These are phyloP conservation scores for Linyphia triangularis DNA, from an alignment of 2,888 invertebrate species.

Conservation along the genomic window DNA sequence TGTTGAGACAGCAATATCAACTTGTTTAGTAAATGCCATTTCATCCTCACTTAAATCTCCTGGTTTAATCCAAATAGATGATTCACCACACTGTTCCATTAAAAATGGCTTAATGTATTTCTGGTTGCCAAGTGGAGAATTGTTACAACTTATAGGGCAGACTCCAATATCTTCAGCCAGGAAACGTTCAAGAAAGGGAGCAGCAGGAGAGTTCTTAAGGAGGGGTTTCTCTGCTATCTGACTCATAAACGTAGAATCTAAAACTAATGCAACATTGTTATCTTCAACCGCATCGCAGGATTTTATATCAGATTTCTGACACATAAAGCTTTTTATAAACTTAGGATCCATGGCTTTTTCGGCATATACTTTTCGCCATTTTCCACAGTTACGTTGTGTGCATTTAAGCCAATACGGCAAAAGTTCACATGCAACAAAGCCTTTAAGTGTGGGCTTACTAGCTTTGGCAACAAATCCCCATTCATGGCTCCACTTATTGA, in stretches of 20 bases:
- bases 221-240: constrained; percentile 78
- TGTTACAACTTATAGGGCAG: constrained; percentile 78
- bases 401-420: constrained; percentile 81
- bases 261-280: constrained; percentile 9
- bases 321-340: constrained; percentile 64
- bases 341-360: constrained; percentile 19
- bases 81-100: constrained; percentile 42
- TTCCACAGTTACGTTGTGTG: constrained; percentile 78
- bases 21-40: background rate
- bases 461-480: constrained; percentile 78
- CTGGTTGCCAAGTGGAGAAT: background rate
- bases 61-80: constrained; percentile 62
- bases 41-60: constrained; percentile 49
- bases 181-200: constrained; percentile 79
- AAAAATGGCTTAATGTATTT: constrained; percentile 46
- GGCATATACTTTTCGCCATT: constrained; percentile 79
- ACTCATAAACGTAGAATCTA: constrained; percentile 77
- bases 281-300: constrained; percentile 39
- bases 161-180: constrained; percentile 80
- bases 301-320: background rate
- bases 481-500: constrained; percentile 78
- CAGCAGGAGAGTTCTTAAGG: constrained; percentile 79
- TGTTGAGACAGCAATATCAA: constrained; percentile 66
- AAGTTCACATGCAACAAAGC: constrained; percentile 79
- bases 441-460: constrained; percentile 78